Percentiles rank a stretch among this genome's conserved stretches.
Conservation (phyloP, 1,140 invertebrate genomes). For the Thereuonema tuberculata region DNA sequence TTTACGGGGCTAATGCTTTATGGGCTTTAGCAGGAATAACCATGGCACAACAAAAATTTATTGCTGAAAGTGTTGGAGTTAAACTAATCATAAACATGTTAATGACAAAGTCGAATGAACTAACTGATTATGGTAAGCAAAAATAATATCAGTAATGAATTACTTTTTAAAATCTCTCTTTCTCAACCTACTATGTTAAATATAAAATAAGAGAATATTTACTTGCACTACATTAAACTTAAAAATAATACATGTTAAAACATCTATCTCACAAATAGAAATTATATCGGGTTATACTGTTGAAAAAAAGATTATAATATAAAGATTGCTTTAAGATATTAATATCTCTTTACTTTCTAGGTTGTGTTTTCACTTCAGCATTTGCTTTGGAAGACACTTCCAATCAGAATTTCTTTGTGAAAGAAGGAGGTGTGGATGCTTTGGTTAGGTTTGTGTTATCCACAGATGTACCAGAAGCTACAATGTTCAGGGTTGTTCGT, state of each 20-base stretch:
- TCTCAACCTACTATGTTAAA: no score
- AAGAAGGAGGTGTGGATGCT: slow-evolving; percentile 5
- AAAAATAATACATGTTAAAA: no score
- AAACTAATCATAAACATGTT: slow-evolving; percentile 3
- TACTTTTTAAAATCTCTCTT: no score
- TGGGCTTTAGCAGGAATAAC: slow-evolving; percentile 1
- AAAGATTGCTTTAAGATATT: no score
- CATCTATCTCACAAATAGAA: no score
- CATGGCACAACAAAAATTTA: slow-evolving; percentile 3
- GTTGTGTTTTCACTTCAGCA: background rate
- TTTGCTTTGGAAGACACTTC: background rate
- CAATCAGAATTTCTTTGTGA: slow-evolving; percentile 3
- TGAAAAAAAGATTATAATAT: no score
- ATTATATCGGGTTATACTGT: no score
- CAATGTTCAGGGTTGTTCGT: background rate
- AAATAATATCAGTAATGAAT: background rate
- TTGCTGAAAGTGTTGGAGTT: background rate
- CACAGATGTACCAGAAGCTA: background rate
- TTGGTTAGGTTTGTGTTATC: background rate
- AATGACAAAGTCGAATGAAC: background rate
- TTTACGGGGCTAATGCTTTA: background rate
- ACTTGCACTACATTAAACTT: no score
- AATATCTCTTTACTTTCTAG: background rate
- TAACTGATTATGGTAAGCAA: background rate
- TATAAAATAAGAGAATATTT: no score